phyloP scores from a whole-genome alignment of 1,140 invertebrate species.

The Heliconius melpomene region DNA sequence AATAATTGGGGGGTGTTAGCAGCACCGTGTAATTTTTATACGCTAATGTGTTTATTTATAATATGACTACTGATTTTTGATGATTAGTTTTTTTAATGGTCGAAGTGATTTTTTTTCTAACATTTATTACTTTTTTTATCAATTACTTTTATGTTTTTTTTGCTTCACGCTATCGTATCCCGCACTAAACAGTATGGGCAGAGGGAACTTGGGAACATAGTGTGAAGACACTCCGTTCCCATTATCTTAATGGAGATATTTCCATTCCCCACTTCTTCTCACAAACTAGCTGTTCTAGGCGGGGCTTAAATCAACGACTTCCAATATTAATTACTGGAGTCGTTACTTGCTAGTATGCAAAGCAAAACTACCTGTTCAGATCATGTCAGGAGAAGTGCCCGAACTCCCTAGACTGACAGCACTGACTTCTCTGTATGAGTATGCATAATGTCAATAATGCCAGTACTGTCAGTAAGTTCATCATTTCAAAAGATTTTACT shows the following conservation, averaged over 20 bases:
- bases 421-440: too few relatives aligned
- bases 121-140: neutral
- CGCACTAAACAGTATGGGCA: neutral
- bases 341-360: too few relatives aligned
- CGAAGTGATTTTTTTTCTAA: neutral
- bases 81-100: neutral
- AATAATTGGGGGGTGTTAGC: constrained; percentile 48
- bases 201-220: neutral
- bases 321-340: too few relatives aligned
- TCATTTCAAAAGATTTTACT: too few relatives aligned
- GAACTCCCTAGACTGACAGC: too few relatives aligned
- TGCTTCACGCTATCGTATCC: neutral
- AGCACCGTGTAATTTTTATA: constrained; percentile 46
- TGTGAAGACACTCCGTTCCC: neutral
- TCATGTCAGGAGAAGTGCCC: too few relatives aligned
- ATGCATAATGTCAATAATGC: neutral
- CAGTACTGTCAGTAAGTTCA: neutral
- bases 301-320: too few relatives aligned
- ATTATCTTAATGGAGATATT: too few relatives aligned
- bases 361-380: too few relatives aligned
- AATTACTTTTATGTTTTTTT: neutral
- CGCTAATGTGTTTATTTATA: constrained; percentile 36
- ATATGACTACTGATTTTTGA: constrained; percentile 23
- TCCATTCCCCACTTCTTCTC: neutral
- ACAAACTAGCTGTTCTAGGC: too few relatives aligned